These are phyloP conservation scores for Cheilinus undulatus DNA, from an alignment of 2,113 vertebrate species.

Conservation along the genomic window DNA sequence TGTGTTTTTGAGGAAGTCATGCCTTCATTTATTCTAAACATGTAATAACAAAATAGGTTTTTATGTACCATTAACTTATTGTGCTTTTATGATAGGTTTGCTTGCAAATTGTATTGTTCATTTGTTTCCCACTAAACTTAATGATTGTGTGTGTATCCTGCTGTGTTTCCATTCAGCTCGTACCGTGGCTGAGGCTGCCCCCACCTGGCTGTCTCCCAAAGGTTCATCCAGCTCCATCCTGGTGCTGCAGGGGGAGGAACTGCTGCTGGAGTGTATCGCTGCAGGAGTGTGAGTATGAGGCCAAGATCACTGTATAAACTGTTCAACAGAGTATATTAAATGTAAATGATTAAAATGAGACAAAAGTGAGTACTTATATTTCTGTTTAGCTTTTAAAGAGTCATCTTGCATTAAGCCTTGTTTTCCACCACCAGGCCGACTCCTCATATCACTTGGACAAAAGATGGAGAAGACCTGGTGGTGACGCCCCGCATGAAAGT, in stretches of 20 bases:
- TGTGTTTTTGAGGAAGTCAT: no score
- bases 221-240: constrained; percentile 90
- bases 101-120: no score
- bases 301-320: not conserved
- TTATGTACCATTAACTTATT: no score
- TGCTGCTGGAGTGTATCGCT: constrained; percentile 95
- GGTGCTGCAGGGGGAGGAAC: constrained; percentile 91
- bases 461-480: constrained; percentile 89
- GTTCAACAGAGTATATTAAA: not conserved
- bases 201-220: constrained; percentile 92
- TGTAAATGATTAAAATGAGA: not conserved
- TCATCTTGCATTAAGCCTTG: constrained; percentile 36
- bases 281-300: constrained; percentile 91
- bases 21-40: no score
- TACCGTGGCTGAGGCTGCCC: constrained; percentile 89
- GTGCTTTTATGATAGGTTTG: not conserved
- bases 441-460: constrained; percentile 93
- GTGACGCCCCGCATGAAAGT: constrained; percentile 85
- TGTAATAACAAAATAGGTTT: no score
- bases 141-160: no score
- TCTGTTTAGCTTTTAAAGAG: constrained; percentile 8
- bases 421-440: constrained; percentile 87
- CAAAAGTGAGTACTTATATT: not conserved
- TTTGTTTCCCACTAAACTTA: no score
- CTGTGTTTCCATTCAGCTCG: constrained; percentile 84